phyloP scores from a whole-genome alignment of 2,888 invertebrate species.

The Andrena bicolor region DNA sequence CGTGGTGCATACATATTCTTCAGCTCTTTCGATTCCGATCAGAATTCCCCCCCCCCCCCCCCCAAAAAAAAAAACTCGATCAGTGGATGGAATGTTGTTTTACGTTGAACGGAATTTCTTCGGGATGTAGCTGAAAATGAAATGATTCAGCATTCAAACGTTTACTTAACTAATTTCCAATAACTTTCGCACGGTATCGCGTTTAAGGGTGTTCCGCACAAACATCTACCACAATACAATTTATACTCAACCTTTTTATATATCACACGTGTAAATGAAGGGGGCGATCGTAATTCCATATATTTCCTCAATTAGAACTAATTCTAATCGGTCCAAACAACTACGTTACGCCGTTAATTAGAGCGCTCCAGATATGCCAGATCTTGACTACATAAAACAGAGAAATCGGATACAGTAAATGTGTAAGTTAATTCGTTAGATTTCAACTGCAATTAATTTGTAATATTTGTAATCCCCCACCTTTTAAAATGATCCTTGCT shows the following conservation, averaged over 20 bases:
- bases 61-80: constrained; percentile 39
- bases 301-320: constrained; percentile 72
- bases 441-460: background rate
- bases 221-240: constrained; percentile 15
- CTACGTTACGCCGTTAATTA: constrained; percentile 64
- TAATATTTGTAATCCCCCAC: constrained; percentile 74
- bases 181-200: background rate
- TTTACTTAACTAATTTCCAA: background rate
- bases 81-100: constrained; percentile 66
- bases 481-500: constrained; percentile 72
- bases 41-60: too few relatives aligned
- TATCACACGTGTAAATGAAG: constrained; percentile 68
- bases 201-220: background rate
- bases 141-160: constrained; percentile 58
- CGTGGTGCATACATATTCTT: background rate
- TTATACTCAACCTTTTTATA: constrained; percentile 81
- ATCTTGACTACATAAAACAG: constrained; percentile 58
- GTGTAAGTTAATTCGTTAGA: background rate
- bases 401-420: constrained; percentile 21
- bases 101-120: constrained; percentile 40
- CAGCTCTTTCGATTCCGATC: constrained; percentile 14
- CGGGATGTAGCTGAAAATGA: constrained; percentile 79
- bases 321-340: constrained; percentile 76
- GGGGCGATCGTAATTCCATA: constrained; percentile 73
- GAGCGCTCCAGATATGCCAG: constrained; percentile 70